Evolutionary conservation across 2,888 invertebrate genomes (phyloP).

Genomic region (Chrysolina oricalcia): DNA sequence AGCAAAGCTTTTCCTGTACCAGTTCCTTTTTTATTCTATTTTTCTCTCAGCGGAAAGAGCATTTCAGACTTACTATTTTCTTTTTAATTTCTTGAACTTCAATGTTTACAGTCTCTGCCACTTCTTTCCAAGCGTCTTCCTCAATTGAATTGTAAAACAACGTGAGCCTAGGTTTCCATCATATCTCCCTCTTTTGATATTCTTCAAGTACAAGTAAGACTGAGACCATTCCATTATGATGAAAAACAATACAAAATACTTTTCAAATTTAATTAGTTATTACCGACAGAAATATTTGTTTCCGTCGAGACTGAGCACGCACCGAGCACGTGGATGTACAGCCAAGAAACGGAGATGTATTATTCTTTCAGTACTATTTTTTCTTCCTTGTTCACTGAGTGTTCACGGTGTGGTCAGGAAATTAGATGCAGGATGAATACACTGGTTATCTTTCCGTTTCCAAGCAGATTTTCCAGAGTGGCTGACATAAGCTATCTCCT

Average conservation of each 20-base stretch:
- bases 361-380: too few relatives aligned
- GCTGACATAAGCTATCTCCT: too few relatives aligned
- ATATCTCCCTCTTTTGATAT: conserved; percentile 30
- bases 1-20: conserved; percentile 20
- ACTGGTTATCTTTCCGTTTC: too few relatives aligned
- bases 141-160: conserved; percentile 32
- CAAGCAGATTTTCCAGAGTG: too few relatives aligned
- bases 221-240: conserved; percentile 33
- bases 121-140: conserved; percentile 32
- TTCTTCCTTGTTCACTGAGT: too few relatives aligned
- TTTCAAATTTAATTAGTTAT: conserved; percentile 29
- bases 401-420: too few relatives aligned
- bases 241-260: too few relatives aligned
- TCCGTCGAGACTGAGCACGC: conserved; percentile 39
- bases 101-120: conserved; percentile 21
- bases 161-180: conserved; percentile 28
- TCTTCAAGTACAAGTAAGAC: conserved; percentile 22
- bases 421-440: too few relatives aligned
- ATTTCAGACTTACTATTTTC: conserved; percentile 32
- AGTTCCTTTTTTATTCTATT: conserved; percentile 16
- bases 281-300: conserved; percentile 25
- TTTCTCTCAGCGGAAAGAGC: conserved; percentile 31
- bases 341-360: conserved; percentile 35
- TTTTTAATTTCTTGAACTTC: conserved; percentile 27
- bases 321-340: conserved; percentile 36